Evolutionary conservation across 2,797 vertebrate species (phyloP).

Genomic region (Avahi laniger): DNA sequence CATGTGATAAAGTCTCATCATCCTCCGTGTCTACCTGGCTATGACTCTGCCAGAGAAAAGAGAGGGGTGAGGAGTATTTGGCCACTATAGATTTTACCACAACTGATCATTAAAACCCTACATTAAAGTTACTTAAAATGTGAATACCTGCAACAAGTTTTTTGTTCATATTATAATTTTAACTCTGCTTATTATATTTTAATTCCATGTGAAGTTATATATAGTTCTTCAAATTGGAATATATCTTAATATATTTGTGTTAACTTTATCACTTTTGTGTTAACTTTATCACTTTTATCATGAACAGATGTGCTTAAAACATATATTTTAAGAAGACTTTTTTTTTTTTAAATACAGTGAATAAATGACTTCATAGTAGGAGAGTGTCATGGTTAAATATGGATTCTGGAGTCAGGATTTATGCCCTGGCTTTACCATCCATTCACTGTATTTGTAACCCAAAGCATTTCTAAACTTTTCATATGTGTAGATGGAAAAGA

Average conservation of each 20-base stretch:
- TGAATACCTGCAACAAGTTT: background rate
- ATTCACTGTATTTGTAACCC: background rate
- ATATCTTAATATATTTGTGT: background rate
- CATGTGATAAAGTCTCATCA: slow-evolving; percentile 64
- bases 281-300: background rate
- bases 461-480: background rate
- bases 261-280: background rate
- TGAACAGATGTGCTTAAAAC: background rate
- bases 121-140: background rate
- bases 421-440: background rate
- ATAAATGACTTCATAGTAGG: background rate
- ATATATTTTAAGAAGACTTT: background rate
- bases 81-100: background rate
- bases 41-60: background rate
- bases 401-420: background rate
- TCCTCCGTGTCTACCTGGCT: background rate
- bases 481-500: background rate
- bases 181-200: background rate
- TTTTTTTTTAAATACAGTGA: background rate
- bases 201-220: background rate
- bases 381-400: background rate
- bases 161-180: background rate
- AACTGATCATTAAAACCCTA: slow-evolving; percentile 16
- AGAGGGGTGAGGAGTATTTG: background rate
- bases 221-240: background rate